These are phyloP conservation scores for Corythornis cristatus DNA, from an alignment of 2,113 vertebrate species.

Conservation along the genomic window DNA sequence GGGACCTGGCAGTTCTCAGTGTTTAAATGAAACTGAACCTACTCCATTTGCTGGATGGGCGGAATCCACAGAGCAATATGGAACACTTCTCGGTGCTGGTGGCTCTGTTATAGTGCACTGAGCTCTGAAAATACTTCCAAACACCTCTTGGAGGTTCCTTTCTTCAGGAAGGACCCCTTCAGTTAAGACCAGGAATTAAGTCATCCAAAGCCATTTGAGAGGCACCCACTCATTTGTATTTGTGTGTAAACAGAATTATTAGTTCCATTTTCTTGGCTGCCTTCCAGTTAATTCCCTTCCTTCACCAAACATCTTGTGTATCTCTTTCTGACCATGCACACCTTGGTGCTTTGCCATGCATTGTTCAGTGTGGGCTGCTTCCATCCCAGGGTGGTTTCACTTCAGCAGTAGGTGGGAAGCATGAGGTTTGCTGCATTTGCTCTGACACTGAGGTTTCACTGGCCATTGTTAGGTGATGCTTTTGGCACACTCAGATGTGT, in stretches of 20 bases:
- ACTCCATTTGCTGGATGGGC: constrained; percentile 5
- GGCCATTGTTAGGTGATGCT: not conserved
- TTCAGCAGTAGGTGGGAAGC: not conserved
- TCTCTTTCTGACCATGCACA: not conserved
- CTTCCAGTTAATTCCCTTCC: not conserved
- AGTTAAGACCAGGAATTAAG: not conserved
- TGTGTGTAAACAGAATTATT: not conserved
- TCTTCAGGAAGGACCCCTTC: not conserved
- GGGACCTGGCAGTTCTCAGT: not conserved
- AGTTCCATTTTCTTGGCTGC: not conserved
- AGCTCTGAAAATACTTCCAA: not conserved
- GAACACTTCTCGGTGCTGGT: constrained; percentile 11
- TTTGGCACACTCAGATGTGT: not conserved
- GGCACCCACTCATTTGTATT: not conserved
- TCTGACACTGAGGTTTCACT: not conserved
- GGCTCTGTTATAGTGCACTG: not conserved
- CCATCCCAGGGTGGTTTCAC: not conserved
- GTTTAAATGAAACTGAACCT: constrained; percentile 20
- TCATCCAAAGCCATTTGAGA: not conserved
- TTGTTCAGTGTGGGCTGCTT: not conserved
- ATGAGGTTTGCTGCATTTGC: rapidly evolving
- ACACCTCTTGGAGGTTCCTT: not conserved
- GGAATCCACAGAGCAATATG: constrained; percentile 14
- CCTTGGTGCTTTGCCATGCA: not conserved
- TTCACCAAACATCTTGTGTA: not conserved